phyloP scores from a whole-genome alignment of 2,113 vertebrate species.

The Peromyscus leucopus region DNA sequence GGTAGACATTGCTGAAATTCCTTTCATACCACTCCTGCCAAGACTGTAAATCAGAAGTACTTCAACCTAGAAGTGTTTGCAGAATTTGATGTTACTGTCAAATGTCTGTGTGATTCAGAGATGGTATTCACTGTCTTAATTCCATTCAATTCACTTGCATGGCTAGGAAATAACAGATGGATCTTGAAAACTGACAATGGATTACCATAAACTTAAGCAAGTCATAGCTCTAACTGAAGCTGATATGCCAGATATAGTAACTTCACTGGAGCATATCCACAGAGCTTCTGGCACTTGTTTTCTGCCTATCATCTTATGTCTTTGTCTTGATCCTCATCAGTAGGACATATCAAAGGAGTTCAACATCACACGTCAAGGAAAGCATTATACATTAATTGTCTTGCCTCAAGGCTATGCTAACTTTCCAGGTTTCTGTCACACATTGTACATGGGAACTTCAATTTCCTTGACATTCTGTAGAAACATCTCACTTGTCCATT shows the following conservation, averaged over 20 bases:
- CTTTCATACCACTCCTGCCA: background rate
- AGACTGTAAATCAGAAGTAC: background rate
- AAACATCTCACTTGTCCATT: conserved; percentile 7
- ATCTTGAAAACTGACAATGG: background rate
- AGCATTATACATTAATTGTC: background rate
- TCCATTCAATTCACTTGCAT: background rate
- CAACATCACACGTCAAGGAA: background rate
- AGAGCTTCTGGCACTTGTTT: background rate
- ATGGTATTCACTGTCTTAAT: background rate
- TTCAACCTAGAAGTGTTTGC: background rate
- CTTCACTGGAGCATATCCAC: background rate
- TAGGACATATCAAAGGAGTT: background rate
- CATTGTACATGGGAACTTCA: background rate
- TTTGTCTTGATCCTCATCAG: background rate
- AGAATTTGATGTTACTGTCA: background rate
- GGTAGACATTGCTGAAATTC: background rate
- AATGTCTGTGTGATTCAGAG: background rate
- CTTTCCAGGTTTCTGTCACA: background rate
- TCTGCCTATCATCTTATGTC: background rate
- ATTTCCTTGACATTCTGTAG: background rate
- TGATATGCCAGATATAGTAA: background rate
- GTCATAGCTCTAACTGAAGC: background rate
- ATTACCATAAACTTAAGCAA: conserved; percentile 15
- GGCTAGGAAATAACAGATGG: background rate
- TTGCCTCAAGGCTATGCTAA: background rate